Evolutionary conservation across 2,888 invertebrate genomes (phyloP), one percentile per base, ranked within the genome.

Genomic region (Coenonympha arcania): DNA sequence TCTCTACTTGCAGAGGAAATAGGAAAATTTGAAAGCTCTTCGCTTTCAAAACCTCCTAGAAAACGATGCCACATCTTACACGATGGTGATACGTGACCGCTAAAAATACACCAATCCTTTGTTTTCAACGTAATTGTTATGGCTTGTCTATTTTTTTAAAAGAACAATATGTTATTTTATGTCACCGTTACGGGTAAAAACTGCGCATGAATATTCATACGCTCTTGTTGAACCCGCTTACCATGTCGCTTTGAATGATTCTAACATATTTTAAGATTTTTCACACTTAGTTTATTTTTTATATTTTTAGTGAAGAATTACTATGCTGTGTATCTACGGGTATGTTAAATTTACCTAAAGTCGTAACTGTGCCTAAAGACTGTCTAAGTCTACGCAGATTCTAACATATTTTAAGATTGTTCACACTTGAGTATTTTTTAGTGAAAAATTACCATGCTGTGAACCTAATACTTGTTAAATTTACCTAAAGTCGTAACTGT

Each of bases 111-210:
- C 54, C 71, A 74, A 71, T 76, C 79, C 76, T 73, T 81, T 82
- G 82, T 83, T 63, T 66, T 55, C 37, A 55, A 67, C 68, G 71
- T 76, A 72, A 79, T 76, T 79, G 73, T 78, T 75, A 68, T 71
- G 73, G 75, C 73, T 67, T 59, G 60, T 66, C 64, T 69, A 76
- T 82, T 85, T 85, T 72, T 83, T 80, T 76, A 73, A 24, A 59
- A 57, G 63, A 68, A 80, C 79, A 80, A 80, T 76, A 62, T n/a
- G 70, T 67, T 74, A 75, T 79, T 76, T 78, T 76, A 76, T 78
- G 82, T 77, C 78, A 75, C 79, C 73, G 79, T 76, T 77, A 76
- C 77, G 74, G 66, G 62, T 81, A 81, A 82, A 82, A 83, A 79
- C 76, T 69, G 11, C 41, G 22, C 57, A 71, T 83, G 74, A 79